Conservation (phyloP, 2,113 vertebrate genomes). For the Pelobates fuscus region DNA sequence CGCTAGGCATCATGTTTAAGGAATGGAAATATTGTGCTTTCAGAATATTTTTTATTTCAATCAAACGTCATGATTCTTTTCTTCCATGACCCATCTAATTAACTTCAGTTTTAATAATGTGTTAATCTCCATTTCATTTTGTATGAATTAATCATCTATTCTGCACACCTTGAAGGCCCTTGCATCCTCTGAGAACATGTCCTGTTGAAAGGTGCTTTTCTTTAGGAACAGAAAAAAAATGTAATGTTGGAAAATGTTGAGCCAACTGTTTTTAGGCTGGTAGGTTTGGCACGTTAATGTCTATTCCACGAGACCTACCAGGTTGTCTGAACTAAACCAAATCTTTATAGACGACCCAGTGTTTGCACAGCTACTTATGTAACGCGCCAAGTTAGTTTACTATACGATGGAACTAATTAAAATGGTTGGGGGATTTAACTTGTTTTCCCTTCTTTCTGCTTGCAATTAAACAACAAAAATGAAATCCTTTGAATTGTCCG, state of each 20-base stretch:
- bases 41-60: not conserved
- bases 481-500: no score
- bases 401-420: constrained; percentile 42
- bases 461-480: not conserved
- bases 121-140: not conserved
- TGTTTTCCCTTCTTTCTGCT: constrained; percentile 17
- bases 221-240: not conserved
- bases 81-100: not conserved
- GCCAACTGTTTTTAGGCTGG: constrained; percentile 22
- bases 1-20: not conserved
- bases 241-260: constrained; percentile 4
- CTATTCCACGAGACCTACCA: constrained; percentile 43
- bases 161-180: constrained; percentile 12
- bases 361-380: constrained; percentile 40
- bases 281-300: constrained; percentile 32
- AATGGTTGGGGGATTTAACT: constrained; percentile 47
- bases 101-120: not conserved
- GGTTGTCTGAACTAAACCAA: constrained; percentile 43
- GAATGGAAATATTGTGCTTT: not conserved
- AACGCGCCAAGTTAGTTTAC: constrained; percentile 44
- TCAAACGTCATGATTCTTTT: not conserved
- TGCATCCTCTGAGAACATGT: constrained; percentile 9
- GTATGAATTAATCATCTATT: not conserved
- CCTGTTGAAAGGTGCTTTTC: constrained; percentile 38
- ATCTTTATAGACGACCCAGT: constrained; percentile 38